These are phyloP conservation scores for Lissonota sp. DNA, from an alignment of 2,888 invertebrate genomes.

Conservation along the genomic window DNA sequence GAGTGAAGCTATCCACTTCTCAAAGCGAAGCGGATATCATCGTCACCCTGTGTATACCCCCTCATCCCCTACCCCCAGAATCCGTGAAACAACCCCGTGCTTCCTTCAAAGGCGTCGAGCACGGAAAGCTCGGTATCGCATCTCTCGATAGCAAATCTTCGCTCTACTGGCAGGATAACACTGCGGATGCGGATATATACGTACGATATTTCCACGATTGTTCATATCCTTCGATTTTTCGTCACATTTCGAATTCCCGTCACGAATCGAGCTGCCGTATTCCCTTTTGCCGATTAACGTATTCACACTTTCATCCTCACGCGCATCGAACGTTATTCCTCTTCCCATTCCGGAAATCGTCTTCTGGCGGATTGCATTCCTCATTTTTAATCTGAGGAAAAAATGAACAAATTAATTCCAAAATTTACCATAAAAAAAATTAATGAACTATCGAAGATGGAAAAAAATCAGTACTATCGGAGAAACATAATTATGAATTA, in stretches of 20 bases:
- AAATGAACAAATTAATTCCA: no score
- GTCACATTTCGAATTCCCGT: conserved; percentile 51
- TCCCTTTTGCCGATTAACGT: conserved; percentile 9
- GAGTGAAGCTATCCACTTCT: conserved; percentile 63
- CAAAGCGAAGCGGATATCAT: conserved; percentile 75
- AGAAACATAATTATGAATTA: no score
- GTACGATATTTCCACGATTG: conserved; percentile 65
- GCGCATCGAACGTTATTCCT: conserved; percentile 1
- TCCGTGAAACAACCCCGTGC: conserved; percentile 42
- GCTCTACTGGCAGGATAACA: conserved; percentile 18
- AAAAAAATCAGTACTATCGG: no score
- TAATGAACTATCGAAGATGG: no score
- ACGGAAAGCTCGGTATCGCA: conserved; percentile 34
- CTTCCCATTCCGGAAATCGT: not conserved
- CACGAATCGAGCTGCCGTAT: conserved; percentile 45
- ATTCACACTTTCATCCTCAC: conserved; percentile 17
- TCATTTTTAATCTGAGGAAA: no score
- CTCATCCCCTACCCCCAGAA: not conserved
- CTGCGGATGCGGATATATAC: not conserved
- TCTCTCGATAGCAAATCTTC: conserved; percentile 59
- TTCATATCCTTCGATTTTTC: conserved; percentile 63
- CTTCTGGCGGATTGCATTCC: no score
- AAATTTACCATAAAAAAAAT: no score
- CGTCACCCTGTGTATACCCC: conserved; percentile 61
- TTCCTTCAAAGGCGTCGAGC: conserved; percentile 75